phyloP scores from a whole-genome alignment of 2,113 vertebrate species.

The Centropus bengalensis region DNA sequence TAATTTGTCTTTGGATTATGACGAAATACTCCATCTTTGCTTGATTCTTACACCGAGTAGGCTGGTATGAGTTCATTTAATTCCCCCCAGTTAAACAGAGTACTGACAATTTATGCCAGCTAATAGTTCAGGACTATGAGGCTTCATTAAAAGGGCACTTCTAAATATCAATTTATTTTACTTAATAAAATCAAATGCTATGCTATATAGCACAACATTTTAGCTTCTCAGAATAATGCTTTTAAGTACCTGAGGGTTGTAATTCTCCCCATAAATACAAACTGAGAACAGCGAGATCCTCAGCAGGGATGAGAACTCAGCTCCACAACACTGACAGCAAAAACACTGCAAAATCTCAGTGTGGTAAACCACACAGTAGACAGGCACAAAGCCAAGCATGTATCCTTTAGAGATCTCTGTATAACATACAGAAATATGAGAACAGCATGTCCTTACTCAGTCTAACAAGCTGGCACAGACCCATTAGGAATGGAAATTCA shows the following conservation, averaged over 20 bases:
- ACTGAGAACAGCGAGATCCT: not conserved
- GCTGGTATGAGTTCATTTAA: not conserved
- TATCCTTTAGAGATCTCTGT: constrained; percentile 2
- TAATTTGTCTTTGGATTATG: not conserved
- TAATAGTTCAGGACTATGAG: not conserved
- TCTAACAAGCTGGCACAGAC: not conserved
- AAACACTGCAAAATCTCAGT: not conserved
- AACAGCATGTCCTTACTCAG: constrained; percentile 32
- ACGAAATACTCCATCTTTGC: not conserved
- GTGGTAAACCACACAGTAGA: not conserved
- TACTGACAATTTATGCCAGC: not conserved
- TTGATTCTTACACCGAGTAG: not conserved
- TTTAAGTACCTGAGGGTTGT: not conserved
- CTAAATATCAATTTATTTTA: not conserved
- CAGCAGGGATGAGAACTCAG: not conserved
- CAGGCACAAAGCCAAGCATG: constrained; percentile 4
- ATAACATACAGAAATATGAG: constrained; percentile 5
- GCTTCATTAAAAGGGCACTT: not conserved
- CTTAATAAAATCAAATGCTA: not conserved
- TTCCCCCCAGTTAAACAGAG: not conserved
- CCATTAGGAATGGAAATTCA: not conserved
- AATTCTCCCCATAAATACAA: not conserved
- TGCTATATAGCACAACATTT: not conserved
- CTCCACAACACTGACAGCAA: not conserved
- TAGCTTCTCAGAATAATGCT: not conserved